Evolutionary conservation across 2,797 vertebrate genomes (phyloP).

Genomic region (Taenioides sp.): DNA sequence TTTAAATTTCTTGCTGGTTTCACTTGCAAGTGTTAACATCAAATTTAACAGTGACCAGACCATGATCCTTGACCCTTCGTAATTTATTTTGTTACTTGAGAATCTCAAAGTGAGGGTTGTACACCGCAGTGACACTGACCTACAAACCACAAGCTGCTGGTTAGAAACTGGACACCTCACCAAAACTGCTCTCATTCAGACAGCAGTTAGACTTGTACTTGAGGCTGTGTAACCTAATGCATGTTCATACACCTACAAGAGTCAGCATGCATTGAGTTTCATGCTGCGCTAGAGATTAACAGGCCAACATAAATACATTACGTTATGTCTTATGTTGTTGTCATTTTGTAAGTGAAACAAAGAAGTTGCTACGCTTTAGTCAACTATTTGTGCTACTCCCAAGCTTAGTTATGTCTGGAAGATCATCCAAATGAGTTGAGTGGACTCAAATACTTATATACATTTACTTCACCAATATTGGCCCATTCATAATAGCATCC

Average conservation of each 20-base stretch:
- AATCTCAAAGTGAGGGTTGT: conserved; percentile 8
- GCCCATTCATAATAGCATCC: no score
- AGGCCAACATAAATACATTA: not conserved
- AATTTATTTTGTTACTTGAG: conserved; percentile 17
- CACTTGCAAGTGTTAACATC: not conserved
- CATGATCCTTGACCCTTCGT: conserved; percentile 12
- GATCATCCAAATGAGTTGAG: not conserved
- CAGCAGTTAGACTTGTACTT: conserved; percentile 23
- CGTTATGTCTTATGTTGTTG: not conserved
- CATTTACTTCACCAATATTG: not conserved
- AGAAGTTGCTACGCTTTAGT: no score
- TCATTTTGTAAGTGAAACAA: no score
- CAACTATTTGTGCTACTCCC: not conserved
- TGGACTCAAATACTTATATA: not conserved
- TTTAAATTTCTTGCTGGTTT: not conserved
- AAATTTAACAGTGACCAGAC: not conserved
- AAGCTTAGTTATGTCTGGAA: not conserved
- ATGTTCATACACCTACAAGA: conserved; percentile 16
- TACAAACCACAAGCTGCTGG: conserved; percentile 24
- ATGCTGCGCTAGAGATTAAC: not conserved
- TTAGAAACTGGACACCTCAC: conserved; percentile 27
- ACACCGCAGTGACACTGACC: conserved; percentile 37
- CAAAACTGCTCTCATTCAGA: conserved; percentile 17
- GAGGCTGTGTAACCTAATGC: conserved; percentile 16
- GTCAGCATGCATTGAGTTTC: conserved; percentile 25